phyloP scores from a whole-genome alignment of 2,888 invertebrate genomes.

The Lithophane socia region DNA sequence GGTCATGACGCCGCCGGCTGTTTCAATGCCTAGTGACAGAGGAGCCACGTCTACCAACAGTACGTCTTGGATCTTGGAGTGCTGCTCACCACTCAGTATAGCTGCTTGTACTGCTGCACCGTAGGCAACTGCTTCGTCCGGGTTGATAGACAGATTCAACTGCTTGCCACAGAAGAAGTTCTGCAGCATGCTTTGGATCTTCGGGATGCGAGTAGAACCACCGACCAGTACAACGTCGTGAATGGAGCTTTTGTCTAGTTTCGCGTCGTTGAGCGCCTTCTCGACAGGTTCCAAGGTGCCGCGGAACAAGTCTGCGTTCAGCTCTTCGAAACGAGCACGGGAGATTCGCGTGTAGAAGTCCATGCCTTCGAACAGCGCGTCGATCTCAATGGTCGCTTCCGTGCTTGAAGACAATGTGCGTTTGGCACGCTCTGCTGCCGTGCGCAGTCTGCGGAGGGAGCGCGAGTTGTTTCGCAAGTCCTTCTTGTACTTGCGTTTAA shows the following conservation, averaged over 20 bases:
- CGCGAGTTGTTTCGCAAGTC: constrained; percentile 92
- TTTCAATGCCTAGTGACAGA: constrained; percentile 94
- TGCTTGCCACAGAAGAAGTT: constrained; percentile 94
- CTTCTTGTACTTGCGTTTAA: constrained; percentile 93
- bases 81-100: constrained; percentile 93
- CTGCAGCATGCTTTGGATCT: constrained; percentile 93
- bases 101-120: constrained; percentile 94
- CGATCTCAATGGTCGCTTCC: constrained; percentile 94
- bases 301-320: constrained; percentile 93
- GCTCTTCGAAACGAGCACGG: constrained; percentile 94
- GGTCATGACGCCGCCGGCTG: constrained; percentile 95
- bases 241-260: constrained; percentile 94
- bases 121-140: constrained; percentile 95
- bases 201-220: constrained; percentile 95
- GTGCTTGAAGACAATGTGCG: constrained; percentile 94
- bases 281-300: constrained; percentile 94
- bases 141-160: constrained; percentile 94
- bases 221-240: constrained; percentile 96
- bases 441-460: constrained; percentile 92
- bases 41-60: constrained; percentile 91
- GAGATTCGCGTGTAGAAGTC: constrained; percentile 93
- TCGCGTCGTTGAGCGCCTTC: constrained; percentile 94
- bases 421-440: constrained; percentile 95
- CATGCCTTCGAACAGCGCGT: constrained; percentile 93
- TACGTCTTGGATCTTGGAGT: constrained; percentile 93